These are phyloP conservation scores for Bombyx mandarina DNA, from an alignment of 1,140 invertebrate species.

Conservation along the genomic window DNA sequence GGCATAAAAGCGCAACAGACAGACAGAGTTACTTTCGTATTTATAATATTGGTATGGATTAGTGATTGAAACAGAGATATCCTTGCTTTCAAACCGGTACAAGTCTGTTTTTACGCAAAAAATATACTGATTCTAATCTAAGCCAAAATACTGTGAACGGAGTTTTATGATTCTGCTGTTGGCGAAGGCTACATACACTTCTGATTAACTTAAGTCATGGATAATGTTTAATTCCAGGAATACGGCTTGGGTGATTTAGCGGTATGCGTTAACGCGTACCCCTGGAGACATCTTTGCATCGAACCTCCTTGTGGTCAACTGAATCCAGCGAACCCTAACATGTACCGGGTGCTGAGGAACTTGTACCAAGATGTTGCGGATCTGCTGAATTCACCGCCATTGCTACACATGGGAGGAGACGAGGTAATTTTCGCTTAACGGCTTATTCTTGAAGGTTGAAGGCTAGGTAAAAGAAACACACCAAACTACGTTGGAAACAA, in stretches of 20 bases:
- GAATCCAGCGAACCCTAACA: conserved; percentile 83
- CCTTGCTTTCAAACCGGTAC: no score
- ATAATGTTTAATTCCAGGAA: conserved; percentile 35
- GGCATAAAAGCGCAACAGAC: no score
- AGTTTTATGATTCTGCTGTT: no score
- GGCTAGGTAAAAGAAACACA: background rate
- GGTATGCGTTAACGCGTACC: conserved; percentile 80
- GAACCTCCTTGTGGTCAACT: conserved; percentile 90
- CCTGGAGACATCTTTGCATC: conserved; percentile 82
- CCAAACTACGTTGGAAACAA: background rate
- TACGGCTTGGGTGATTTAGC: conserved; percentile 79
- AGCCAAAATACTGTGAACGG: no score
- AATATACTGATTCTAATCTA: no score
- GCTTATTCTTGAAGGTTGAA: background rate
- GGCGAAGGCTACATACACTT: no score
- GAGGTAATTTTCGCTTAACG: conserved; percentile 66
- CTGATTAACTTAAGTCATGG: no score
- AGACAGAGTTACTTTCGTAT: no score
- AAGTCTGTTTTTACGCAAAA: no score
- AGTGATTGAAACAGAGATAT: no score
- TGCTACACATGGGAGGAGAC: conserved; percentile 89
- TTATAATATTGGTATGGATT: no score
- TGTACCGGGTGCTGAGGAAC: conserved; percentile 79
- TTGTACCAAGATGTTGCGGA: conserved; percentile 80
- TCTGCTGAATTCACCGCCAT: conserved; percentile 68